These are phyloP conservation scores for Galerucella pusilla DNA, from an alignment of 2,888 invertebrate genomes.

Conservation along the genomic window DNA sequence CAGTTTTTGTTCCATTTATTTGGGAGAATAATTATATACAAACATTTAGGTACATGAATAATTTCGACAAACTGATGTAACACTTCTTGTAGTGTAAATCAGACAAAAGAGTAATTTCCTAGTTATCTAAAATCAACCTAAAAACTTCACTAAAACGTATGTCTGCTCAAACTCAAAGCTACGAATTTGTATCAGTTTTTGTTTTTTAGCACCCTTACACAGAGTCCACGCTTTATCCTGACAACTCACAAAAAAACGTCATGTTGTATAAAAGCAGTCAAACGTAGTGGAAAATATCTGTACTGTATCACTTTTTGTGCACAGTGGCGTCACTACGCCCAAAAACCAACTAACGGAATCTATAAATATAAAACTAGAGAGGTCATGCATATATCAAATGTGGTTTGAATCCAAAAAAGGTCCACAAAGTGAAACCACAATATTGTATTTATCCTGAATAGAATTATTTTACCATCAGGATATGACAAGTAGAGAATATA, in stretches of 20 bases:
- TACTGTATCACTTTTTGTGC: background rate
- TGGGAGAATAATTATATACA: too few species aligned
- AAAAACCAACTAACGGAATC: background rate
- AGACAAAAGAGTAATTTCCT: conserved; percentile 15
- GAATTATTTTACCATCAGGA: too few species aligned
- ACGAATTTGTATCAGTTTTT: conserved; percentile 10
- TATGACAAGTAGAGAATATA: too few species aligned
- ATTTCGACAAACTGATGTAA: background rate
- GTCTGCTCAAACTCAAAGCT: background rate
- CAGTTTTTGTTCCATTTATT: too few species aligned
- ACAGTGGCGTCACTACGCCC: background rate
- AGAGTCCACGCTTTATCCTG: conserved; percentile 10
- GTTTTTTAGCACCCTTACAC: conserved; percentile 10
- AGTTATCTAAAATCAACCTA: conserved; percentile 14
- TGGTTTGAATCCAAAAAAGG: too few species aligned
- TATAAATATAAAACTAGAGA: too few species aligned
- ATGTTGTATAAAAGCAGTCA: conserved; percentile 10
- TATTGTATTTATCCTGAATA: too few species aligned
- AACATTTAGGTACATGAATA: background rate
- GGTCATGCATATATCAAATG: too few species aligned
- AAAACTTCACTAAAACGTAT: conserved; percentile 10
- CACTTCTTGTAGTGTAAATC: background rate
- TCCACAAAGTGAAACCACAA: too few species aligned
- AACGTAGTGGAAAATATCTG: conserved; percentile 13
- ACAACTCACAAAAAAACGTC: conserved; percentile 14